These are phyloP conservation scores for Eurypyga helias DNA, from an alignment of 2,113 vertebrate species.

Conservation along the genomic window DNA sequence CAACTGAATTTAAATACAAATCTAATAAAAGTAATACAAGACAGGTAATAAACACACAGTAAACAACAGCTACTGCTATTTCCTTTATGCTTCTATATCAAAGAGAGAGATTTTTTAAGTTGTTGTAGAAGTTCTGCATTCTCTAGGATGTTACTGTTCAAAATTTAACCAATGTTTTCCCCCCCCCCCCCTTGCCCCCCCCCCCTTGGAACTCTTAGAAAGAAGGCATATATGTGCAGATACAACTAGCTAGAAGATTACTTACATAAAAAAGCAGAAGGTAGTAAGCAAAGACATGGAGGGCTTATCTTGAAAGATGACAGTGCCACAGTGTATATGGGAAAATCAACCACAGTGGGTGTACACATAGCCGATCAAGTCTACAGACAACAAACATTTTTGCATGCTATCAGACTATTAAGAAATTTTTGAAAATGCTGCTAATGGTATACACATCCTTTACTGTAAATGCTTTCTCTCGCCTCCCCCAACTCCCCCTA, in stretches of 20 bases:
- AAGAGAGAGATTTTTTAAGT: background rate
- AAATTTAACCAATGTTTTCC: background rate
- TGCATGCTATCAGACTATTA: background rate
- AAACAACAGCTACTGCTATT: conserved; percentile 49
- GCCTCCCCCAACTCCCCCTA: rapidly evolving
- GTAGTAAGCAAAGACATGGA: background rate
- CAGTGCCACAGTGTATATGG: background rate
- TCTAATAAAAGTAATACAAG: conserved; percentile 59
- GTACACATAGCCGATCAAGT: background rate
- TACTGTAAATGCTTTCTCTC: background rate
- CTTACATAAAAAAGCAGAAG: background rate
- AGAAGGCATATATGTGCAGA: background rate
- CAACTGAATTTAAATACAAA: conserved; percentile 61
- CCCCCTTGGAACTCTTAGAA: background rate
- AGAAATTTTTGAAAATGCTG: background rate
- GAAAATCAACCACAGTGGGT: background rate
- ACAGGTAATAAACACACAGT: conserved; percentile 42
- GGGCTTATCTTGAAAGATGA: background rate
- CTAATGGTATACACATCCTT: background rate
- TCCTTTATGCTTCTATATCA: conserved; percentile 3
- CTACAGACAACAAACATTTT: background rate
- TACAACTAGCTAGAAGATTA: background rate
- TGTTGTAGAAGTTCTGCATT: background rate
- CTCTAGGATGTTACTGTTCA: background rate
- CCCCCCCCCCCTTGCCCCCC: too few relatives aligned